These are phyloP conservation scores for Cariama cristata DNA, from an alignment of 2,113 vertebrate genomes.

Conservation along the genomic window DNA sequence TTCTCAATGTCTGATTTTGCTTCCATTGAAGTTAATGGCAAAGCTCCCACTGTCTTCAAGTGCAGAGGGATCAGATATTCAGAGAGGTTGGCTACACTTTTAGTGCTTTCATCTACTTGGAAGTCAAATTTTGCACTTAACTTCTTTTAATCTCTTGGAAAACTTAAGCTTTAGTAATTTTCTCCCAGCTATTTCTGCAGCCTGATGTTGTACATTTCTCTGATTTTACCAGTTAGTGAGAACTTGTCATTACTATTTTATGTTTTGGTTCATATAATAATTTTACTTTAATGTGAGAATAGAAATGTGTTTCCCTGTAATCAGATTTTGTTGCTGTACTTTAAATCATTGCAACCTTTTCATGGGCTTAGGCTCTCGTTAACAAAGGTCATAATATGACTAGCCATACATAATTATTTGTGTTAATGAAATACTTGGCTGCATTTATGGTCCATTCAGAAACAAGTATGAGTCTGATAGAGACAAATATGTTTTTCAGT, in stretches of 20 bases:
- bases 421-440: conserved; percentile 64
- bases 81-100: conserved; percentile 13
- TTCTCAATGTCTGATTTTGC: conserved; percentile 58
- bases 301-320: background rate
- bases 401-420: conserved; percentile 63
- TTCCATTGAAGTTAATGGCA: conserved; percentile 60
- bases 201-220: background rate
- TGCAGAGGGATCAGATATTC: conserved; percentile 47
- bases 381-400: conserved; percentile 36
- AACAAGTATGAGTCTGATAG: conserved; percentile 53
- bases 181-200: background rate
- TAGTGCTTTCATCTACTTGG: conserved; percentile 28
- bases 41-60: conserved; percentile 57
- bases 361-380: background rate
- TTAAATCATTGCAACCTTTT: conserved; percentile 22
- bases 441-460: conserved; percentile 53
- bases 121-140: conserved; percentile 51
- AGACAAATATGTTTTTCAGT: conserved; percentile 72
- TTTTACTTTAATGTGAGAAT: background rate
- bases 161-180: conserved; percentile 7
- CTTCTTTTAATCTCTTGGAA: conserved; percentile 28
- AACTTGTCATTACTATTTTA: background rate
- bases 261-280: background rate
- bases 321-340: background rate
- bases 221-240: background rate